Base-by-base conservation (phyloP, 2,888 invertebrate genomes). In the Muschampia plurimacula region DNA sequence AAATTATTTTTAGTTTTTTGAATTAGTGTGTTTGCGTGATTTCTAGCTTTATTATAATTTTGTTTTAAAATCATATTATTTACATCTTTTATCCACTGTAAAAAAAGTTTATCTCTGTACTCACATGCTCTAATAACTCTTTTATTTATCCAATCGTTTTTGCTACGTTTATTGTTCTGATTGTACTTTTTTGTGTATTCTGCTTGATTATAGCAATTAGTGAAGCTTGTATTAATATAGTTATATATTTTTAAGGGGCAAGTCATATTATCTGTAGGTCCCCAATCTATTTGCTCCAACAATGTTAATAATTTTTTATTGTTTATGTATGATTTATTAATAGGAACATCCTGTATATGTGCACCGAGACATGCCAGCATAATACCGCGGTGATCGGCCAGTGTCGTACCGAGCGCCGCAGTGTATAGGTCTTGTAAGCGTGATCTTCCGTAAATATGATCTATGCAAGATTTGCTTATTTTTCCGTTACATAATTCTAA, bases 51-150 rank as follows among this genome's bases (percentile, higher is more conserved):
- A 46, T 75, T 75, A 67, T 74, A 74, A 10, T 75, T 65, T 72
- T 69, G 52, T 71, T 69, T 67, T 69, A 72, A 13, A 57, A 74
- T 65, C 52, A 52, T 69, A 59, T 78, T 74, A 63, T 41, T 69
- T 2, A 67, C 59, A 15, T 77, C 73, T 28, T 74, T 69, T 64
- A 67, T 68, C 78, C 77, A 78, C 52, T 74, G 55, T 22, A 15
- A 15, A 69, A 72, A 78, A 71, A 78, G 66, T 59, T 73, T 32
- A 44, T 76, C 76, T 28, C 73, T 75, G 49, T 76, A 64, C 28
- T 73, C 39, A 73, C 77, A 76, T n/a, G 71, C 67, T 41, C 62
- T 73, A 57, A 64, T 63, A n/a, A 39, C 13, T 59, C 9, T 59
- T 59, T 32, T 32, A 28, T 59, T 59, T 28, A 59, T 10, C 57